Percentiles rank a stretch among this genome's conserved stretches.
These are phyloP conservation scores for Sylvia atricapilla DNA, from an alignment of 2,113 vertebrate species.

Conservation along the genomic window DNA sequence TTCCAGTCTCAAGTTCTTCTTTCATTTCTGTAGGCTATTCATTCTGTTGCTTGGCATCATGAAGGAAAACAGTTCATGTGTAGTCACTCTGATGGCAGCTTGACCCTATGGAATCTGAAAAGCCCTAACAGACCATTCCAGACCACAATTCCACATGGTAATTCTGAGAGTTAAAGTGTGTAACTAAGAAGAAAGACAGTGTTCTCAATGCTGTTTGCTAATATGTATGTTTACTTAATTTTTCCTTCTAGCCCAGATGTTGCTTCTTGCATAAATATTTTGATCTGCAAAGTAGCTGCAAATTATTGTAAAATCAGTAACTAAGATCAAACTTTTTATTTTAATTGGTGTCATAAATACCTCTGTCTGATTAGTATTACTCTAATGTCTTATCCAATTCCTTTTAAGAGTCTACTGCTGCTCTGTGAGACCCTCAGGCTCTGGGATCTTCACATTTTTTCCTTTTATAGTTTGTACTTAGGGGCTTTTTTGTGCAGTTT, in stretches of 20 bases:
- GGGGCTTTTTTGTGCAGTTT: accelerated
- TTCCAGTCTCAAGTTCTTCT: neutral
- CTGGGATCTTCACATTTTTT: neutral
- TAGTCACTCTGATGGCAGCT: constrained; percentile 97
- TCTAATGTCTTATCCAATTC: neutral
- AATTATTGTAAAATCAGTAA: neutral
- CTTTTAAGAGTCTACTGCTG: neutral
- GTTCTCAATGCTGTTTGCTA: neutral
- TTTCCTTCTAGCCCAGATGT: neutral
- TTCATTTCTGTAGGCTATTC: constrained; percentile 85
- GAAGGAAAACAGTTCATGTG: constrained; percentile 99
- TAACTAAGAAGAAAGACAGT: neutral
- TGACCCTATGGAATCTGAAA: constrained; percentile 94
- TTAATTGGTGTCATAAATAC: neutral
- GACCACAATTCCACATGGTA: constrained; percentile 95
- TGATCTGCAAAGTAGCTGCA: neutral
- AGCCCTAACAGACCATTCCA: constrained; percentile 93
- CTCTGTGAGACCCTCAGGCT: neutral
- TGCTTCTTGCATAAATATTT: neutral
- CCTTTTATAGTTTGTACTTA: neutral
- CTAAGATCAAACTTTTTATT: neutral
- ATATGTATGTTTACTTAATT: neutral
- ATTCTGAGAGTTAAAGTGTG: constrained; percentile 59
- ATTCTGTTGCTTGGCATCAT: constrained; percentile 97
- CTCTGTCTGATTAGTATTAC: neutral